These are phyloP conservation scores for Paracanthobrama guichenoti DNA, from an alignment of 2,113 vertebrate genomes.

Conservation along the genomic window DNA sequence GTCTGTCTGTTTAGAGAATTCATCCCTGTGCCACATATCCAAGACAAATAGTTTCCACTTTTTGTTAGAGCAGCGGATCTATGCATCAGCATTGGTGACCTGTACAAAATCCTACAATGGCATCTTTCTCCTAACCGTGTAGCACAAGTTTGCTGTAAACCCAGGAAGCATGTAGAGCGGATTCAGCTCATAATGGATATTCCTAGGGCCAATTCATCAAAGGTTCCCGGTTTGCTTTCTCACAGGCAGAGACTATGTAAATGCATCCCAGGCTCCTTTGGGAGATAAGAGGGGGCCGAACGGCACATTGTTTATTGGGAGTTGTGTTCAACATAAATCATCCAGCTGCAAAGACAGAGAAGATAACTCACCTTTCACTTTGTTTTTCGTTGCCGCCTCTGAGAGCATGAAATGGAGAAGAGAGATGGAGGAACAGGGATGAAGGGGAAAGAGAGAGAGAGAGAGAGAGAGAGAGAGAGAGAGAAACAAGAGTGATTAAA, in stretches of 20 bases:
- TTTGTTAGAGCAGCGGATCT: background rate
- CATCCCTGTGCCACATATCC: background rate
- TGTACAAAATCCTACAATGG: background rate
- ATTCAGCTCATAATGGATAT: conserved; percentile 45
- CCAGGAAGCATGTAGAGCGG: conserved; percentile 13
- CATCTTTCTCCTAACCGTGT: conserved; percentile 1
- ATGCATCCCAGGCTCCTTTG: conserved; percentile 62
- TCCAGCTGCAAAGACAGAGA: conserved; percentile 69
- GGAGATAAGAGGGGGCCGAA: conserved; percentile 67
- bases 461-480: conserved; percentile 23
- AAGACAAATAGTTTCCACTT: background rate
- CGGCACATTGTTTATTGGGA: conserved; percentile 73
- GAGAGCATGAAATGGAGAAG: conserved; percentile 62
- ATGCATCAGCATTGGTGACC: background rate
- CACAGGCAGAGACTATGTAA: conserved; percentile 65
- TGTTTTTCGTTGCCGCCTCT: conserved; percentile 80
- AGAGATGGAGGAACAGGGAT: conserved; percentile 39
- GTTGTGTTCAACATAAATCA: conserved; percentile 75
- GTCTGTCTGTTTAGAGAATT: background rate
- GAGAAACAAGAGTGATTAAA: conserved; percentile 71
- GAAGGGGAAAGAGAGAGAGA: conserved; percentile 12
- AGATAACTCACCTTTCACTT: conserved; percentile 81
- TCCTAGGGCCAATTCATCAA: conserved; percentile 53
- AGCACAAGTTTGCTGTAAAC: conserved; percentile 40
- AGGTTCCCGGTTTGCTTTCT: conserved; percentile 48